Evolutionary conservation across 2,797 vertebrate genomes (phyloP).

Genomic region (Phylloscopus collybita): DNA sequence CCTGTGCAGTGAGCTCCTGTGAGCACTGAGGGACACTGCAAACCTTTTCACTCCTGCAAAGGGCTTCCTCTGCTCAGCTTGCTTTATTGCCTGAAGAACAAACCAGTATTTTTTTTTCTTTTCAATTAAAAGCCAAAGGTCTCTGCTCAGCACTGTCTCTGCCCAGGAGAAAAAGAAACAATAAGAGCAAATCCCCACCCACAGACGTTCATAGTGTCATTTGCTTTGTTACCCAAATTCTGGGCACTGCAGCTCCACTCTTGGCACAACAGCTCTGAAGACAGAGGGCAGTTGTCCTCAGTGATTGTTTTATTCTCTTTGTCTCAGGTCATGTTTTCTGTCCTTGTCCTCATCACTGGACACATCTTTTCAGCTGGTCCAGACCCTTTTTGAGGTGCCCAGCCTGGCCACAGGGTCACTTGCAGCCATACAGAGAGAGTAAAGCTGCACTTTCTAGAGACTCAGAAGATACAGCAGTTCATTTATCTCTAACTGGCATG

Average conservation of each 20-base stretch:
- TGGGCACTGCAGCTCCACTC: not conserved
- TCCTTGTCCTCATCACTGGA: not conserved
- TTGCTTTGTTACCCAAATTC: not conserved
- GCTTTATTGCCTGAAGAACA: not conserved
- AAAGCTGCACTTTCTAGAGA: not conserved
- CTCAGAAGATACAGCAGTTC: not conserved
- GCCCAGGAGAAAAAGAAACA: not conserved
- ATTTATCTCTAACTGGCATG: not conserved
- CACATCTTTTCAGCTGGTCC: not conserved
- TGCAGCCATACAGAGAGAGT: not conserved
- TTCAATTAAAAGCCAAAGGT: not conserved
- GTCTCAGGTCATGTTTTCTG: not conserved
- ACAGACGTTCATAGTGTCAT: too few species aligned
- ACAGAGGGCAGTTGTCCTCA: not conserved
- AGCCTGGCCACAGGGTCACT: not conserved
- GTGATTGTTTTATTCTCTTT: not conserved
- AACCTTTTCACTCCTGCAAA: not conserved
- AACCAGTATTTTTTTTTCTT: too few species aligned
- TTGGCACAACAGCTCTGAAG: not conserved
- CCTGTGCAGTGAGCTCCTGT: not conserved
- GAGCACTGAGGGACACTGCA: not conserved
- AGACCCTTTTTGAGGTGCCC: not conserved
- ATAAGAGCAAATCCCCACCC: not conserved
- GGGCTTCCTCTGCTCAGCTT: not conserved
- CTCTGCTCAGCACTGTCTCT: not conserved